Conservation (phyloP, 2,888 invertebrate genomes). For the Eledona agricola region DNA sequence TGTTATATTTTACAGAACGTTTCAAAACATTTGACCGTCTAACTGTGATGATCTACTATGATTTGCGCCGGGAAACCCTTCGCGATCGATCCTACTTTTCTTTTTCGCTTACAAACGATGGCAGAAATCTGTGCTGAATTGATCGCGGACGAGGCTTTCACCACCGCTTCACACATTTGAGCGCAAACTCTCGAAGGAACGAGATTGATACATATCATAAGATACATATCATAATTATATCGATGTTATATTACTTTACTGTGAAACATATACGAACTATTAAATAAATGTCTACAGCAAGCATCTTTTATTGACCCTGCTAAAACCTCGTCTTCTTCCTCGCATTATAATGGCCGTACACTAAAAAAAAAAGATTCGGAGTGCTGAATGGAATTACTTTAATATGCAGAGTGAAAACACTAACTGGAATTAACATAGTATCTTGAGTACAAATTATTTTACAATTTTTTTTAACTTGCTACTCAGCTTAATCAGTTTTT, state of each 20-base stretch:
- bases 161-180: conserved; percentile 38
- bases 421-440: too few species aligned
- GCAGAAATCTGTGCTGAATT: conserved; percentile 32
- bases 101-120: conserved; percentile 9
- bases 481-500: too few species aligned
- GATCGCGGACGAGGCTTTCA: conserved; percentile 44
- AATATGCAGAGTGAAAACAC: too few species aligned
- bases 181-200: conserved; percentile 47
- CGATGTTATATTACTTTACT: conserved; percentile 57
- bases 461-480: too few species aligned
- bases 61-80: conserved; percentile 41
- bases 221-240: conserved; percentile 61
- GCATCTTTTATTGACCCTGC: conserved; percentile 23
- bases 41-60: conserved; percentile 60
- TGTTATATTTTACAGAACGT: conserved; percentile 46
- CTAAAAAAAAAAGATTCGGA: neutral
- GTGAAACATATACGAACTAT: conserved; percentile 56
- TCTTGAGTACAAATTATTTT: too few species aligned
- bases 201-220: conserved; percentile 60
- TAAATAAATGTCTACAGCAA: conserved; percentile 63
- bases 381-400: too few species aligned
- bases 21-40: conserved; percentile 58
- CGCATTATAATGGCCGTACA: neutral
- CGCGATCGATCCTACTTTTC: conserved; percentile 31
- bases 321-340: too few species aligned